Evolutionary conservation across 2,113 vertebrate species (phyloP).

Genomic region (Brienomyrus brachyistius): DNA sequence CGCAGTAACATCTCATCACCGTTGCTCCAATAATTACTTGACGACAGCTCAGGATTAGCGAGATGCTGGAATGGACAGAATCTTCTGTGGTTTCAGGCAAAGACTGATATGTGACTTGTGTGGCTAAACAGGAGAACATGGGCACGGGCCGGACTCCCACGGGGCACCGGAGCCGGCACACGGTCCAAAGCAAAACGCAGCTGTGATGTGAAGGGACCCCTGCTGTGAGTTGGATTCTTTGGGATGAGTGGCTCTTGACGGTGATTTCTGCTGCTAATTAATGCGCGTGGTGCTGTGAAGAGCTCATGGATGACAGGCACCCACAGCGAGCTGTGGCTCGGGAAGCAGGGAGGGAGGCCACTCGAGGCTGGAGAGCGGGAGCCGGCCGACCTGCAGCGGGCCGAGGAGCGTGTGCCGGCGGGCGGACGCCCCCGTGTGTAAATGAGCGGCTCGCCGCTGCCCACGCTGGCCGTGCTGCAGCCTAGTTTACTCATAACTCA

Average conservation of each 20-base stretch:
- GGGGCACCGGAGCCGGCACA: not conserved
- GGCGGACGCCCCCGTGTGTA: not conserved
- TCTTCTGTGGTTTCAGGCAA: not conserved
- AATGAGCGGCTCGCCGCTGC: not conserved
- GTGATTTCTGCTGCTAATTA: not conserved
- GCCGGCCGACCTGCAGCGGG: not conserved
- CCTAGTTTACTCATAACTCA: slow-evolving; percentile 5
- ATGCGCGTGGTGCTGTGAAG: not conserved
- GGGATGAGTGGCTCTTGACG: not conserved
- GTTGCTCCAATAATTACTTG: not conserved
- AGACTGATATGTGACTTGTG: not conserved
- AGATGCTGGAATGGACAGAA: not conserved
- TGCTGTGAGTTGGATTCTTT: not conserved
- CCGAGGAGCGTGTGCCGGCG: not conserved
- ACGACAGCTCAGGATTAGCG: not conserved
- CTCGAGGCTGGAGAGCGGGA: not conserved
- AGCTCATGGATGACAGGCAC: not conserved
- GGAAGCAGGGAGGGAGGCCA: not conserved
- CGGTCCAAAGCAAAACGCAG: not conserved
- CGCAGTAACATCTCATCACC: not conserved
- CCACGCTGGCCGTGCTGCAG: not conserved
- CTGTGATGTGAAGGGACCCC: not conserved
- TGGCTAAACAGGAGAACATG: not conserved
- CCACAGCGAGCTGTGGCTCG: not conserved
- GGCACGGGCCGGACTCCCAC: not conserved